Conservation (phyloP, 2,888 invertebrate species). For the Plagodis dolabraria region DNA sequence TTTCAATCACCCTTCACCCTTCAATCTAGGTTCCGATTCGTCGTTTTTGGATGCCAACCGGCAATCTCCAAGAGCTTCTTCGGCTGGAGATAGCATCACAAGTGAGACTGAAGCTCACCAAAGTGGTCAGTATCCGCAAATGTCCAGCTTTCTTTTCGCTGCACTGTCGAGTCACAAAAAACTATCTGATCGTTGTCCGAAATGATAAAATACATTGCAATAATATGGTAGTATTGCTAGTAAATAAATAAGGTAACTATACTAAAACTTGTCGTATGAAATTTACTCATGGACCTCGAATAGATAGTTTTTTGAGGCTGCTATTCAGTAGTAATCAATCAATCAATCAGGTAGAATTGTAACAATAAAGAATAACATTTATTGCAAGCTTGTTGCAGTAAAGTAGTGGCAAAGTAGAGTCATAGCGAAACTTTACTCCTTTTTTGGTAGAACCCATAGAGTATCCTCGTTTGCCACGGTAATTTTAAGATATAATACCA, state of each 20-base stretch:
- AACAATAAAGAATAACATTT: constrained; percentile 34
- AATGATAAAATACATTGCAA: no score
- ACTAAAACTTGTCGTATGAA: not conserved
- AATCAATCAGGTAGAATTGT: not conserved
- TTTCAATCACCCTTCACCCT: constrained; percentile 27
- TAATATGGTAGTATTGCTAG: no score
- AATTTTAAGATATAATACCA: constrained; percentile 58
- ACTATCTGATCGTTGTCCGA: not conserved
- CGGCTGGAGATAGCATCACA: constrained; percentile 76
- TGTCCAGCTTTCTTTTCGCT: not conserved
- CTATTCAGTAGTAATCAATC: constrained; percentile 5
- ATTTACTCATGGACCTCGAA: not conserved
- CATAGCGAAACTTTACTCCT: constrained; percentile 84
- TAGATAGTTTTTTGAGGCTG: constrained; percentile 6
- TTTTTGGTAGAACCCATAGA: constrained; percentile 63
- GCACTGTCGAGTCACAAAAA: constrained; percentile 4
- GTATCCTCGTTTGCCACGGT: constrained; percentile 74
- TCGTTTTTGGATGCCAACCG: constrained; percentile 78
- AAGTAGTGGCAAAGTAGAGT: constrained; percentile 83
- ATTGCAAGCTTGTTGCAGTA: constrained; percentile 63
- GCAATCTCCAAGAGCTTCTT: constrained; percentile 77
- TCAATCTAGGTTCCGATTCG: constrained; percentile 75
- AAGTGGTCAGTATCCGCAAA: constrained; percentile 71
- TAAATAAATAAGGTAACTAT: no score
- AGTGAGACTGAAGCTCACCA: constrained; percentile 82